phyloP scores from a whole-genome alignment of 2,797 vertebrate genomes.

The Acipenser transmontanus region DNA sequence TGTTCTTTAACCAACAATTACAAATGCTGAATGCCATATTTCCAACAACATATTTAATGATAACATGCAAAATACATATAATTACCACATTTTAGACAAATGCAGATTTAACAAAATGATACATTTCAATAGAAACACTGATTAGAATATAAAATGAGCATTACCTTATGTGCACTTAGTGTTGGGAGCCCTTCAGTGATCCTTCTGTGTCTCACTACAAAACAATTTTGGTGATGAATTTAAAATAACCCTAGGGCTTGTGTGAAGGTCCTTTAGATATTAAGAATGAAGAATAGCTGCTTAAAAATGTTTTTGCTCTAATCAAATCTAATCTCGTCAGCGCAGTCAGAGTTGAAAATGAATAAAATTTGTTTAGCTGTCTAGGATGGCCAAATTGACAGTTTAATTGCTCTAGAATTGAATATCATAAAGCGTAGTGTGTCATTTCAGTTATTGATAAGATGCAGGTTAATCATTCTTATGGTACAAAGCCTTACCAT shows the following conservation, averaged over 20 bases:
- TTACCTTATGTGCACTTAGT: neutral
- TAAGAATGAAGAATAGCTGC: conserved; percentile 66
- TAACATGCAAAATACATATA: too few relatives aligned
- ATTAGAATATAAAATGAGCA: too few relatives aligned
- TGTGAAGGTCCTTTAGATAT: conserved; percentile 63
- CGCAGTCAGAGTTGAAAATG: conserved; percentile 70
- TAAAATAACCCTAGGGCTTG: conserved; percentile 60
- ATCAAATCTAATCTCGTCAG: conserved; percentile 80
- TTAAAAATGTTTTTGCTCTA: conserved; percentile 68
- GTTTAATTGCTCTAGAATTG: conserved; percentile 65
- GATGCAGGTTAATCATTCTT: conserved; percentile 65
- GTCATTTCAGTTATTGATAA: conserved; percentile 71
- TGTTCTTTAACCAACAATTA: too few relatives aligned
- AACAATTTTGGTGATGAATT: conserved; percentile 67
- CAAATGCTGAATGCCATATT: too few relatives aligned
- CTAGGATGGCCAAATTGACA: conserved; percentile 70
- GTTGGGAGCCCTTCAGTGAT: conserved; percentile 19
- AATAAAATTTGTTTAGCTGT: conserved; percentile 67
- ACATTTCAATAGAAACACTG: too few relatives aligned
- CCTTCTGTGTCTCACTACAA: conserved; percentile 43
- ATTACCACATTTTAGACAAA: too few relatives aligned
- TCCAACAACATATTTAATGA: too few relatives aligned
- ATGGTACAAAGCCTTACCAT: conserved; percentile 22
- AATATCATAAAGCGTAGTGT: conserved; percentile 66
- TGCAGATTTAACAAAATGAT: too few relatives aligned